These are phyloP conservation scores for Portunus trituberculatus DNA, from an alignment of 1,140 invertebrate species.

Conservation along the genomic window DNA sequence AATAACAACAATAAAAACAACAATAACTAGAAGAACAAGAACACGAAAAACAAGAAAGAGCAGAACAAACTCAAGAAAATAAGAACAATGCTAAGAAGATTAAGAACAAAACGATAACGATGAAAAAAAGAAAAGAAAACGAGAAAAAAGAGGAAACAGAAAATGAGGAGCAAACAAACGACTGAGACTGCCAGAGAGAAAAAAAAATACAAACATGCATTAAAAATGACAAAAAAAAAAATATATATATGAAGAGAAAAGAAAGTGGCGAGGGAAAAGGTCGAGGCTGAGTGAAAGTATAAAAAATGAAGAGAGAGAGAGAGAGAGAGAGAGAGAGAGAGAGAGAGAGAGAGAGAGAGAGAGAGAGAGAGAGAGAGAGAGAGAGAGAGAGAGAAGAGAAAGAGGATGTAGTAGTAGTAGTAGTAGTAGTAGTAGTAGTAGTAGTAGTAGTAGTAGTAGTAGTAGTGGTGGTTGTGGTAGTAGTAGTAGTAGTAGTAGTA, in stretches of 20 bases:
- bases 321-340: not conserved
- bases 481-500: not conserved
- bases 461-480: not conserved
- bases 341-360: not conserved
- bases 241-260: not conserved
- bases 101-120: no score
- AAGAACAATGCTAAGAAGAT: no score
- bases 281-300: not conserved
- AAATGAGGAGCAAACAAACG: no score
- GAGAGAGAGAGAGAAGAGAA: not conserved
- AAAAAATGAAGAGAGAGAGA: no score
- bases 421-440: not conserved
- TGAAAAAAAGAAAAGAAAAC: no score
- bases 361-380: not conserved
- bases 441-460: not conserved
- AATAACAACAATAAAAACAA: not conserved
- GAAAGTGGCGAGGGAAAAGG: no score
- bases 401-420: not conserved
- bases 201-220: not conserved
- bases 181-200: not conserved
- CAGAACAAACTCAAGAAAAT: no score
- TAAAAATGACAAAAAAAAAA: not conserved
- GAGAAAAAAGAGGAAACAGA: not conserved
- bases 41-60: no score
- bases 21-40: not conserved